Percentiles rank a stretch among this genome's conserved stretches.
Evolutionary conservation across 2,888 invertebrate species (phyloP).

Genomic region (Troilus luridus): DNA sequence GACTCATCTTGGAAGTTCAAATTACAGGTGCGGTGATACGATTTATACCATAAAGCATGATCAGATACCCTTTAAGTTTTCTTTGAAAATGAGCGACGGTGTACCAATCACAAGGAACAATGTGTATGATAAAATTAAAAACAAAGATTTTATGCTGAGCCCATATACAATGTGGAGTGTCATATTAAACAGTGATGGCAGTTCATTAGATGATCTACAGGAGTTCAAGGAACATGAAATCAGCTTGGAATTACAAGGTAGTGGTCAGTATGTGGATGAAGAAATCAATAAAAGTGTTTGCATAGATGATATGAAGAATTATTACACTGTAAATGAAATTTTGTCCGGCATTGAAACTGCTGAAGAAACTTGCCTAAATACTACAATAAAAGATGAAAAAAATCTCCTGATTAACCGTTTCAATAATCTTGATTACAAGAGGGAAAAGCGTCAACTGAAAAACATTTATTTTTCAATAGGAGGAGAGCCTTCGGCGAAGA

Average conservation of each 20-base stretch:
- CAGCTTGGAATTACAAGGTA: background rate
- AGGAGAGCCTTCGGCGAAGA: background rate
- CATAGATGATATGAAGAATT: background rate
- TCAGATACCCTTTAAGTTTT: background rate
- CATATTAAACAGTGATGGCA: background rate
- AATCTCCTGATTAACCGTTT: background rate
- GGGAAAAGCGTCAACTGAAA: background rate
- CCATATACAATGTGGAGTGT: slow-evolving; percentile 51
- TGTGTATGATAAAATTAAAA: slow-evolving; percentile 29
- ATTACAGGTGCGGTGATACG: slow-evolving; percentile 35
- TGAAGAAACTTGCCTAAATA: background rate
- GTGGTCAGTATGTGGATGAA: background rate
- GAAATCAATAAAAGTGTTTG: background rate
- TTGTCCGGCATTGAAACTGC: background rate
- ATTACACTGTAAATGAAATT: background rate
- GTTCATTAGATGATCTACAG: background rate
- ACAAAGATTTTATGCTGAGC: slow-evolving; percentile 30
- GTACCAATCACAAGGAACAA: slow-evolving; percentile 16
- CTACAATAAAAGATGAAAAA: background rate
- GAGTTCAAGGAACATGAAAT: background rate
- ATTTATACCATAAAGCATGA: slow-evolving; percentile 41
- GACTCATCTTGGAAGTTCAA: background rate
- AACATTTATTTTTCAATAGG: background rate
- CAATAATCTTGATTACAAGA: background rate
- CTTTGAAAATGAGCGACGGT: background rate